phyloP scores from a whole-genome alignment of 2,888 invertebrate genomes.

The Xanthorhoe designata region DNA sequence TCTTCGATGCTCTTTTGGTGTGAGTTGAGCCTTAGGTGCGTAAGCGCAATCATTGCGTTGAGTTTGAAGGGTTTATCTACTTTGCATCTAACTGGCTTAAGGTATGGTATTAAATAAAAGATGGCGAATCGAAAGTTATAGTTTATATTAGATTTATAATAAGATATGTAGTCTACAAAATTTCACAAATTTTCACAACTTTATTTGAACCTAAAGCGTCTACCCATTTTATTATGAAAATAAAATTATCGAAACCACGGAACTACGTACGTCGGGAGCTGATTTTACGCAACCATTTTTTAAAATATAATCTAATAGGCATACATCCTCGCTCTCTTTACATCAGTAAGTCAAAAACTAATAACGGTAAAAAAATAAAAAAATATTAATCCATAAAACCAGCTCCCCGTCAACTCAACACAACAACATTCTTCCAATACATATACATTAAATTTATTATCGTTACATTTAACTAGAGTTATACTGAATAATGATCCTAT shows the following conservation, averaged over 20 bases:
- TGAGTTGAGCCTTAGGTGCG: too few species aligned
- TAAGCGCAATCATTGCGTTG: too few species aligned
- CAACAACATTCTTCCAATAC: conserved; percentile 64
- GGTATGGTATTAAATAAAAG: conserved; percentile 69
- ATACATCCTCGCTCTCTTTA: conserved; percentile 76
- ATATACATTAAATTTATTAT: conserved; percentile 77
- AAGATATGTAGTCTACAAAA: conserved; percentile 86
- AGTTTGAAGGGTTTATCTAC: too few species aligned
- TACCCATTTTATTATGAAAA: conserved; percentile 85
- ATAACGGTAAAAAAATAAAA: conserved; percentile 86
- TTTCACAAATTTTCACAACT: conserved; percentile 86
- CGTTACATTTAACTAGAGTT: conserved; percentile 86
- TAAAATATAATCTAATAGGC: conserved; percentile 86
- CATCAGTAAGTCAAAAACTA: conserved; percentile 83
- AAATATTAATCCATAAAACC: conserved; percentile 83
- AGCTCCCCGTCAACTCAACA: conserved; percentile 76
- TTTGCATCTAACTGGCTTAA: conserved; percentile 1
- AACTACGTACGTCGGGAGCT: conserved; percentile 77
- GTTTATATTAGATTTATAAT: conserved; percentile 86
- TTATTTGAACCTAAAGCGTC: conserved; percentile 86
- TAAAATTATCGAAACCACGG: conserved; percentile 84
- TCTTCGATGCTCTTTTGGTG: too few species aligned
- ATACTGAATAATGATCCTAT: conserved; percentile 87
- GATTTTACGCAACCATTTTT: conserved; percentile 82
- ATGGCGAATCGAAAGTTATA: conserved; percentile 80